These are phyloP conservation scores for Phylloscopus collybita DNA, from an alignment of 2,797 vertebrate species.

Conservation along the genomic window DNA sequence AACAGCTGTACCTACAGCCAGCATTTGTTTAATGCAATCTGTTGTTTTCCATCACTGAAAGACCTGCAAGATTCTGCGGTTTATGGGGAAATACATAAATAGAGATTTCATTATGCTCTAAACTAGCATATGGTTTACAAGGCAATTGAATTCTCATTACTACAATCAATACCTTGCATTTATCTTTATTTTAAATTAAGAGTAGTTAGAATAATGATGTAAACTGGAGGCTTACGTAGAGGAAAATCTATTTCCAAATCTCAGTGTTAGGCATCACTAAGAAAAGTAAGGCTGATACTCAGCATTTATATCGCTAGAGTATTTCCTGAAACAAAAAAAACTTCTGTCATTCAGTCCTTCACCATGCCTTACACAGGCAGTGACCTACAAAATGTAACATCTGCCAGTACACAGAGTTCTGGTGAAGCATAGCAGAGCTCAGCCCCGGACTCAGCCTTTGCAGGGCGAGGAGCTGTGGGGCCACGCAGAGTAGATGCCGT, in stretches of 20 bases:
- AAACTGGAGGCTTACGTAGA: not conserved
- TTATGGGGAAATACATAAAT: not conserved
- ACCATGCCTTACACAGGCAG: not conserved
- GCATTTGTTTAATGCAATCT: not conserved
- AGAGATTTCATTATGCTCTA: not conserved
- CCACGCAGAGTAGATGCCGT: not conserved
- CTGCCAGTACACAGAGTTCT: not conserved
- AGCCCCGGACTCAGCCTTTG: not conserved
- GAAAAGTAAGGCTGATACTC: not conserved
- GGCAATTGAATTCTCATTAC: not conserved
- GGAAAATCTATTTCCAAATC: not conserved
- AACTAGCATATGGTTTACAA: not conserved
- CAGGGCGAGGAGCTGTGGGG: not conserved
- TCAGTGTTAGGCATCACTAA: not conserved
- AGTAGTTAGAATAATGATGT: not conserved
- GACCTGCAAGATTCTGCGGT: not conserved
- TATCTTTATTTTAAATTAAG: constrained; percentile 7
- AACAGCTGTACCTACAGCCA: not conserved
- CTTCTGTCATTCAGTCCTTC: not conserved
- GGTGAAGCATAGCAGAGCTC: not conserved
- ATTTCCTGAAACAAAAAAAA: not conserved
- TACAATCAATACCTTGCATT: not conserved
- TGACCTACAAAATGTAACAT: not conserved
- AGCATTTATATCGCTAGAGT: not conserved
- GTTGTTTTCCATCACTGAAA: not conserved